Evolutionary conservation across 2,113 vertebrate species (phyloP).

Genomic region (Neolamprologus tretocephalus): DNA sequence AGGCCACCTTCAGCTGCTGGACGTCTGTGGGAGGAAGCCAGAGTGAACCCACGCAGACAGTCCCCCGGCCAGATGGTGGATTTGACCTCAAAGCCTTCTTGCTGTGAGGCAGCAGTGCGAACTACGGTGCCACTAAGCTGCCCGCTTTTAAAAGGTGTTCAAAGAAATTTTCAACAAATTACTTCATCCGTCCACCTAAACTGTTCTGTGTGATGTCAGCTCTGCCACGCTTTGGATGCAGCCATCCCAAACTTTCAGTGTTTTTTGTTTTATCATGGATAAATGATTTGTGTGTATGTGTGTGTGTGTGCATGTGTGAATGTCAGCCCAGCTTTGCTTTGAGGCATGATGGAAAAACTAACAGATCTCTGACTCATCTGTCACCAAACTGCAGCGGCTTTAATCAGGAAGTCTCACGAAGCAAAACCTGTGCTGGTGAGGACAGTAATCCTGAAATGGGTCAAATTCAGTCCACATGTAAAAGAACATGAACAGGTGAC

Average conservation of each 20-base stretch:
- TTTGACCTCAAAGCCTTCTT: neutral
- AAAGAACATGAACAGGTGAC: neutral
- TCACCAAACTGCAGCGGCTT: neutral
- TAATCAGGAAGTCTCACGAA: neutral
- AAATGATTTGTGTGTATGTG: neutral
- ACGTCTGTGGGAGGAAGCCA: neutral
- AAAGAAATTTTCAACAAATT: neutral
- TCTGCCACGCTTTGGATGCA: neutral
- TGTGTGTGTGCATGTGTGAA: neutral
- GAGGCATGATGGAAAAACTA: neutral
- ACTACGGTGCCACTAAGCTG: neutral
- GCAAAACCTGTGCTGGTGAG: neutral
- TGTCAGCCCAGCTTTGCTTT: neutral
- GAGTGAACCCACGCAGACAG: neutral
- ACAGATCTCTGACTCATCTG: neutral
- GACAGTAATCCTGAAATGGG: neutral
- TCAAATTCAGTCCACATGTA: neutral
- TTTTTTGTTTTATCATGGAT: neutral
- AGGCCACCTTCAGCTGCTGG: neutral
- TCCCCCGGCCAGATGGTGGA: neutral
- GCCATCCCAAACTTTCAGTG: neutral
- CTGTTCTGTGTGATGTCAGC: neutral
- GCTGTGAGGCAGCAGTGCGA: neutral
- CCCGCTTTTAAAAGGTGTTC: neutral
- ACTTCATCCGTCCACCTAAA: neutral